These are phyloP conservation scores for Solenodon paradoxus DNA, from an alignment of 2,113 vertebrate species.

Conservation along the genomic window DNA sequence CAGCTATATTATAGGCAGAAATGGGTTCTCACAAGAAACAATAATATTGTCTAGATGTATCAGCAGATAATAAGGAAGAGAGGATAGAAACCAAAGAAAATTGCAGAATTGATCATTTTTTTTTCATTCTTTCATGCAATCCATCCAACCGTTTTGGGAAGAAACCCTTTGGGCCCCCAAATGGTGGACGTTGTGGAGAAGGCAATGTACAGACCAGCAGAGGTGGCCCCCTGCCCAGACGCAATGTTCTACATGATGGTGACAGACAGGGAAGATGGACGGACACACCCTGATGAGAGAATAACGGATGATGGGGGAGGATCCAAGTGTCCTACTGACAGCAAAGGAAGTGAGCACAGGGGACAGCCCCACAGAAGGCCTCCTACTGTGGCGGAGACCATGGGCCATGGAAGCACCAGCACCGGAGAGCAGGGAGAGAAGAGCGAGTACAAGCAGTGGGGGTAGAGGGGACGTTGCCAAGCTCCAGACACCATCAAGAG, in stretches of 20 bases:
- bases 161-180: not conserved
- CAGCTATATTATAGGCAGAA: slow-evolving; percentile 31
- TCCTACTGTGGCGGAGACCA: not conserved
- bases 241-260: not conserved
- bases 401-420: too few species aligned
- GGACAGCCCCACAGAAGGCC: not conserved
- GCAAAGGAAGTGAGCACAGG: not conserved
- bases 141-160: not conserved
- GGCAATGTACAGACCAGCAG: too few species aligned
- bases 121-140: not conserved
- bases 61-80: not conserved
- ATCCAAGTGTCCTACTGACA: not conserved
- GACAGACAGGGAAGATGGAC: too few species aligned
- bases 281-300: too few species aligned
- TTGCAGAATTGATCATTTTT: not conserved
- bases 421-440: too few species aligned
- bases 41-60: not conserved
- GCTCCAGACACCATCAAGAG: not conserved
- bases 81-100: not conserved
- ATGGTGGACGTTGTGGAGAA: not conserved
- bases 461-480: not conserved
- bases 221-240: not conserved
- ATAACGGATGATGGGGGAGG: not conserved
- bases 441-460: not conserved
- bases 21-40: not conserved